Evolutionary conservation across 2,113 vertebrate genomes (phyloP).

Genomic region (Brachypodius melanocephalos): DNA sequence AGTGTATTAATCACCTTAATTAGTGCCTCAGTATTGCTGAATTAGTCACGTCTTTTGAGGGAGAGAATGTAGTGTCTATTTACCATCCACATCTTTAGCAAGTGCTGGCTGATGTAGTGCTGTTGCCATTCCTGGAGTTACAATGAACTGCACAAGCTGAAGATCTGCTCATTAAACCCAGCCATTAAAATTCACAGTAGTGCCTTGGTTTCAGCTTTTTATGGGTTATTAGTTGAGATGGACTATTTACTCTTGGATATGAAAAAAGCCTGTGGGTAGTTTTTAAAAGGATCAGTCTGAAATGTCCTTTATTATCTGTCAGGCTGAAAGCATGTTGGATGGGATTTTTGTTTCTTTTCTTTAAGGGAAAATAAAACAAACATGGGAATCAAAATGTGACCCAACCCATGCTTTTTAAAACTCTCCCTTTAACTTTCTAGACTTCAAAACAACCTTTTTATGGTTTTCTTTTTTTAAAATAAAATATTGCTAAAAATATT

Average conservation of each 20-base stretch:
- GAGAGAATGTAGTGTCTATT: neutral
- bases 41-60: neutral
- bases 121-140: neutral
- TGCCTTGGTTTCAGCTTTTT: neutral
- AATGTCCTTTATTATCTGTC: neutral
- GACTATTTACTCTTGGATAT: neutral
- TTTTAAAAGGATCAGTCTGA: neutral
- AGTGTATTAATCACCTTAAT: neutral
- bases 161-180: neutral
- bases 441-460: slow-evolving; percentile 37
- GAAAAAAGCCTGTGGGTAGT: neutral
- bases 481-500: slow-evolving; percentile 66
- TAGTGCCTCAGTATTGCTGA: neutral
- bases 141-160: neutral
- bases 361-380: neutral
- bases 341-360: neutral
- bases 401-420: neutral
- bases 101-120: neutral
- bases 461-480: neutral
- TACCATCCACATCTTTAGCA: neutral
- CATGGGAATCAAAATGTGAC: neutral
- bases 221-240: neutral
- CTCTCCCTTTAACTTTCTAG: neutral
- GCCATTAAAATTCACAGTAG: neutral
- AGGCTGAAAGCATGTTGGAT: neutral